Base-by-base conservation (phyloP, 2,797 vertebrate species). In the Corythornis leucogaster region DNA sequence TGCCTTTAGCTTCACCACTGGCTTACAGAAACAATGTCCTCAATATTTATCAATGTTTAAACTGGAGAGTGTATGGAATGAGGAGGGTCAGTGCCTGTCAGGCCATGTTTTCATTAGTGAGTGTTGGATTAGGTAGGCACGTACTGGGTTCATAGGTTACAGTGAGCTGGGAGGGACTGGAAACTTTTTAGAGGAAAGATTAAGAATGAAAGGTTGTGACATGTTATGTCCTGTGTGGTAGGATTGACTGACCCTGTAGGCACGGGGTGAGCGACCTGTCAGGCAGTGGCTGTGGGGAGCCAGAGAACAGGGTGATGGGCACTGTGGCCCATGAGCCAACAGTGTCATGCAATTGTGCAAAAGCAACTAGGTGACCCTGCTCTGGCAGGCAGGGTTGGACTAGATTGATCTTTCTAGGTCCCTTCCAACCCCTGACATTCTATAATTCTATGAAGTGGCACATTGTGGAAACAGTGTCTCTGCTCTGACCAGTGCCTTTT, bases 401-500 rank as follows among this genome's bases (percentile, higher is more conserved):
- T 40, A 40, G 38, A 40, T 40, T 40, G 38, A 40, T 40, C 38
- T 40, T 40, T 15, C 38, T 40, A 40, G 38, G 38, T 15, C 38
- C 38, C 38, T 40, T 40, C 38, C 38, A 40, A 40, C 38, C 14
- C 38, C 38, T 40, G 38, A 40, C 38, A 40, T 40, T 40, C 38
- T 40, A 15, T 15, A 40, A 40, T 40, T 40, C 38, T 15, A 15
- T 40, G 38, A 78, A 75, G 35, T 19, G 66, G 28, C 4, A n/a
- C 26, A 0, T 0, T 13, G 28, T 48, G 57, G 73, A 89, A 82
- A 71, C 0, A 1, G 45, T 0, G 0, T 15, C 55, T 55, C 63
- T 73, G 30, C 48, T 89, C 43, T 7, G 1, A 20, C 17, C 2
- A 2, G 35, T 61, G 45, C 53, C 7, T 86, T 54, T 48, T 46